phyloP scores from a whole-genome alignment of 2,797 vertebrate genomes.

The Zenarchopterus dispar region DNA sequence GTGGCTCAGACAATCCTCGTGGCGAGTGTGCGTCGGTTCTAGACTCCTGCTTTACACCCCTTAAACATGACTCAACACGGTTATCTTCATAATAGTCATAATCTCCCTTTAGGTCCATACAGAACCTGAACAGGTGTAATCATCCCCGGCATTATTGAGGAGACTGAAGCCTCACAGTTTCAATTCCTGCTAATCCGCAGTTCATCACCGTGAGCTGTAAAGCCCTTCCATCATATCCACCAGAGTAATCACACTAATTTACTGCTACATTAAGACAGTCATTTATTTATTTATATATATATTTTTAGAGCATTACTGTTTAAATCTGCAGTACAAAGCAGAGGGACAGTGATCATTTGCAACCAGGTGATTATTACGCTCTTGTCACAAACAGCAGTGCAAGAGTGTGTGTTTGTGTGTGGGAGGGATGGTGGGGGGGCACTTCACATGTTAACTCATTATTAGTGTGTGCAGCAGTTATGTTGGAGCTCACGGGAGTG shows the following conservation, averaged over 20 bases:
- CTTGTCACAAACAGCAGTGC: slow-evolving; percentile 22
- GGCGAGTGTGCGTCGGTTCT: slow-evolving; percentile 32
- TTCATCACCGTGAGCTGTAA: slow-evolving; percentile 33
- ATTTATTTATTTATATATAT: no score
- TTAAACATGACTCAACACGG: slow-evolving; percentile 65
- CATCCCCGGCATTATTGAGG: slow-evolving; percentile 54
- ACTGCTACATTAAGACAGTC: slow-evolving; percentile 68
- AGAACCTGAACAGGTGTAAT: slow-evolving; percentile 71
- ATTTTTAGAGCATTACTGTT: slow-evolving; percentile 55
- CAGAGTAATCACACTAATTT: slow-evolving; percentile 80
- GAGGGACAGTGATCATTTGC: slow-evolving; percentile 33
- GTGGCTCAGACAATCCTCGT: slow-evolving; percentile 32
- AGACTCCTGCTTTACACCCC: slow-evolving; percentile 46
- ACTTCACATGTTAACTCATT: slow-evolving; percentile 21
- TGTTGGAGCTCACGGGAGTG: slow-evolving; percentile 3
- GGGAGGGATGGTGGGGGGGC: background rate
- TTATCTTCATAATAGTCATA: slow-evolving; percentile 72
- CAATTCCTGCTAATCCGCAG: slow-evolving; percentile 61
- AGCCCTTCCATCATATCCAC: slow-evolving; percentile 54
- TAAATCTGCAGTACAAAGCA: slow-evolving; percentile 24
- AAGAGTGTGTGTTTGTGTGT: no score
- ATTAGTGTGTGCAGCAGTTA: slow-evolving; percentile 15
- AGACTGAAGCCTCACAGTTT: slow-evolving; percentile 55
- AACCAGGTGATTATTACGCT: slow-evolving; percentile 42
- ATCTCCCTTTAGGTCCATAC: slow-evolving; percentile 70